phyloP scores from a whole-genome alignment of 2,113 vertebrate genomes.

The Oceanodroma tethys region DNA sequence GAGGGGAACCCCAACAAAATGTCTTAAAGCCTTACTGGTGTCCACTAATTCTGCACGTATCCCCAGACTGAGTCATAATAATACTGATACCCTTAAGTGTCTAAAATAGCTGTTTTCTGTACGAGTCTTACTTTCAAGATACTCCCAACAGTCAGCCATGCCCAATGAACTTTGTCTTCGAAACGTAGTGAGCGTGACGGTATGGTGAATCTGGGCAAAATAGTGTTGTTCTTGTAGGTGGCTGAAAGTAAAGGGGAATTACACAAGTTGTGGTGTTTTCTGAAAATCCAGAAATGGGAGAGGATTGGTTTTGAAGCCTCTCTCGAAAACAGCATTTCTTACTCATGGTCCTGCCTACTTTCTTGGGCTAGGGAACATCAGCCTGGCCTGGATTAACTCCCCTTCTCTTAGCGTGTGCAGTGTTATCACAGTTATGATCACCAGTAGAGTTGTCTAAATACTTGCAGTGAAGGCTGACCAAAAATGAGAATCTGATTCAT shows the following conservation, averaged over 20 bases:
- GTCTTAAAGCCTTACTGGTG: background rate
- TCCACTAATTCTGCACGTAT: background rate
- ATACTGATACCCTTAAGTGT: background rate
- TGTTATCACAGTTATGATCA: background rate
- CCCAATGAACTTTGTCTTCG: background rate
- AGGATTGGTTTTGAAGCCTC: background rate
- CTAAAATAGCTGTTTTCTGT: background rate
- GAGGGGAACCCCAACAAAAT: background rate
- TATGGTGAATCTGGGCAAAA: background rate
- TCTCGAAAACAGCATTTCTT: background rate
- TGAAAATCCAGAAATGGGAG: background rate
- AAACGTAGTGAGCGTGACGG: background rate
- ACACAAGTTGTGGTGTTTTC: background rate
- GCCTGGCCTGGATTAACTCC: background rate
- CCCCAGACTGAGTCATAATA: background rate
- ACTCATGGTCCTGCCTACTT: background rate
- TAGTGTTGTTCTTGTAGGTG: background rate
- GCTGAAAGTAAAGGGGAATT: background rate
- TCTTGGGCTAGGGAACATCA: background rate
- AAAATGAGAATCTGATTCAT: background rate
- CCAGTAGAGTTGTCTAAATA: background rate
- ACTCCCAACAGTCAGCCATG: background rate
- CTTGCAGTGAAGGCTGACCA: background rate
- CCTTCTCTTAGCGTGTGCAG: fast-evolving
- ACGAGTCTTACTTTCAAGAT: background rate